Conservation (phyloP, 2,888 invertebrate species). For the Dynastes hyllus region DNA sequence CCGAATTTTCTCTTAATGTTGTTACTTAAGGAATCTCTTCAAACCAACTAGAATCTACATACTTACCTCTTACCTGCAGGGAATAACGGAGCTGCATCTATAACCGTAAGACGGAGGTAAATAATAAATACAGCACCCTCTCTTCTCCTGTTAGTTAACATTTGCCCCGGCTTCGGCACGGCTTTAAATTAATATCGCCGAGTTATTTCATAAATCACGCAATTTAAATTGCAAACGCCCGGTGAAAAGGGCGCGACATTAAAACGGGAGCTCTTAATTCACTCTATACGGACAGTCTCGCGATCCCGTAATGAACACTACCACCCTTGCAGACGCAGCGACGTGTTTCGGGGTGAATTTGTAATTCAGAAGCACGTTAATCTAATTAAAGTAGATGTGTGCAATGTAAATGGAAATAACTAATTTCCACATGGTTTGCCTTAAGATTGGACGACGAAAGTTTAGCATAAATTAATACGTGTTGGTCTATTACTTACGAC, state of each 20-base stretch:
- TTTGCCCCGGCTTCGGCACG: not conserved
- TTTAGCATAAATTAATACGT: not conserved
- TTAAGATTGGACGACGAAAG: not conserved
- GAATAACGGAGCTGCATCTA: no score
- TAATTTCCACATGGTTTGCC: constrained; percentile 14
- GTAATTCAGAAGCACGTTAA: not conserved
- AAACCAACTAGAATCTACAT: no score
- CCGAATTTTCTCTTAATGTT: no score
- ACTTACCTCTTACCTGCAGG: no score
- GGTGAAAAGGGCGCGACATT: constrained; percentile 11
- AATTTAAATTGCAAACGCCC: constrained; percentile 21
- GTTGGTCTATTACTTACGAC: not conserved
- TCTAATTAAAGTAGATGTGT: not conserved
- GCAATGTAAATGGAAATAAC: not conserved
- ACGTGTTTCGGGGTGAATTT: not conserved
- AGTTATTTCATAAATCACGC: constrained; percentile 21
- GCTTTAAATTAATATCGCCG: constrained; percentile 14
- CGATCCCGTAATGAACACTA: constrained; percentile 2
- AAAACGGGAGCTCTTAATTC: constrained; percentile 10
- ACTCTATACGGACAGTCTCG: not conserved
- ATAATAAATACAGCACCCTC: no score
- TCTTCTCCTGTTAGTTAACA: no score
- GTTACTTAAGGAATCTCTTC: no score
- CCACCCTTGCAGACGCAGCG: not conserved
- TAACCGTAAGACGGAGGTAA: no score